Percentiles rank a stretch among this genome's conserved stretches.
These are phyloP conservation scores for Procambarus clarkii DNA, from an alignment of 1,140 invertebrate genomes.

Conservation along the genomic window DNA sequence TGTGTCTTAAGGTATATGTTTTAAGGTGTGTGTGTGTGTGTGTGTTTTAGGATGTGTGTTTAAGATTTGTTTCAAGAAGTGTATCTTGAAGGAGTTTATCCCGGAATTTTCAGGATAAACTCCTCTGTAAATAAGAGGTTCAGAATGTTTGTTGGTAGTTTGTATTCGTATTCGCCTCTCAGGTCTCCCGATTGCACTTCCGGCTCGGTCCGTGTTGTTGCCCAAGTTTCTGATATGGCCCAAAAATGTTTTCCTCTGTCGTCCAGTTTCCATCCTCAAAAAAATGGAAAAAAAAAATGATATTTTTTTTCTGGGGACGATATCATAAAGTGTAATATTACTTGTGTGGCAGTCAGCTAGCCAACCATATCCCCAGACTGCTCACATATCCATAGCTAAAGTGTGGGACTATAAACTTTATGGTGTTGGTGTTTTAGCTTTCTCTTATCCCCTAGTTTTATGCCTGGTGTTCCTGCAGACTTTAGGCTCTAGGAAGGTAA, in stretches of 20 bases:
- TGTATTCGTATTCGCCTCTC: not conserved
- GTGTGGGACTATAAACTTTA: slow-evolving; percentile 9
- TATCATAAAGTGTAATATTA: not conserved
- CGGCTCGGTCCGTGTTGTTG: not conserved
- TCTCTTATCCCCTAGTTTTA: not conserved
- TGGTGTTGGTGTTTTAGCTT: not conserved
- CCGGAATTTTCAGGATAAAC: not conserved
- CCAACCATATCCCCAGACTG: not conserved
- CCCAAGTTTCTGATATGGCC: slow-evolving; percentile 6
- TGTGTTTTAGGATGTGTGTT: too few relatives aligned
- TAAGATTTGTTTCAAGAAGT: not conserved
- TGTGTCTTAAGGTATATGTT: too few relatives aligned
- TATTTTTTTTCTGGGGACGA: not conserved
- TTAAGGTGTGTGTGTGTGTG: too few relatives aligned
- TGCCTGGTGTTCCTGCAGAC: not conserved
- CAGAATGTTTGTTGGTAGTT: slow-evolving; percentile 12
- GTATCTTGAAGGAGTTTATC: not conserved
- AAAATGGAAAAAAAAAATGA: not conserved
- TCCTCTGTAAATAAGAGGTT: slow-evolving; percentile 4
- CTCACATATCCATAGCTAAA: slow-evolving; percentile 1
- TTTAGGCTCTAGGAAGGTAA: too few relatives aligned
- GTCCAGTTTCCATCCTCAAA: not conserved
- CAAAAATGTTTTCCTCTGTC: not conserved
- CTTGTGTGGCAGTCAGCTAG: not conserved
- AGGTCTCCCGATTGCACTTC: slow-evolving; percentile 1